Evolutionary conservation across 37 sponge, comb jelly and placozoan species (phyloP), one percentile per base, ranked within the genome.

Genomic region (Spongilla lacustris): DNA sequence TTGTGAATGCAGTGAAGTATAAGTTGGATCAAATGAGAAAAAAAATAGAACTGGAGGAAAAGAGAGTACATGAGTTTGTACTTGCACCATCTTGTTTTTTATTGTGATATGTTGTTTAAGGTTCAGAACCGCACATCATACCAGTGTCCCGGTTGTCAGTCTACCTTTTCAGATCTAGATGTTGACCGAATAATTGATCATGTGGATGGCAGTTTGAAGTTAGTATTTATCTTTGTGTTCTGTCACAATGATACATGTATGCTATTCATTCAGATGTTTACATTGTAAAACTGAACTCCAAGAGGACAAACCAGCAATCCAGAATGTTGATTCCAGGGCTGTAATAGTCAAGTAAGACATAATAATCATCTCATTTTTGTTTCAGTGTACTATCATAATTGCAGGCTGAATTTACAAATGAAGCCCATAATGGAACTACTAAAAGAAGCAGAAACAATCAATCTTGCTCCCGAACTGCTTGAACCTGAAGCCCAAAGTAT

Each of bases 1-100:
- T 97, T 89, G 96, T 97, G 27, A 95, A 97, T 86, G 94, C 93
- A 1, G 94, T 95, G 49, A 97, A 93, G 78, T 97, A 93, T 86
- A 95, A 91, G 71, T 68, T 97, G 58, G 92, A 92, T 66, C 72
- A 89, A 26, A 97, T 97, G 94, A 69, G 96, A 29, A 86, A 87
- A 36, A 93, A 89, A 35, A 78, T 95, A 1, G 89, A 95, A 72
- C 19, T 68, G 8, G 96, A 97, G 58, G 92, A 93, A 34, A 93
- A 74, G 67, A 80, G 35, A 75, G 86, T 58, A 27, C 4, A 77
- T 77, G 24, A 36, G 6, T 46, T 11, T 27, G 11, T 50, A 24
- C 14, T 8, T 32, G 37, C 14, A 28, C 3, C 66, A 33, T 4
- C 27, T 33, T 66, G 69, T 32, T 81, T 32, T 28, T 58, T 22